Evolutionary conservation across 2,797 vertebrate species (phyloP).

Genomic region (Micropoecilia bifurca): DNA sequence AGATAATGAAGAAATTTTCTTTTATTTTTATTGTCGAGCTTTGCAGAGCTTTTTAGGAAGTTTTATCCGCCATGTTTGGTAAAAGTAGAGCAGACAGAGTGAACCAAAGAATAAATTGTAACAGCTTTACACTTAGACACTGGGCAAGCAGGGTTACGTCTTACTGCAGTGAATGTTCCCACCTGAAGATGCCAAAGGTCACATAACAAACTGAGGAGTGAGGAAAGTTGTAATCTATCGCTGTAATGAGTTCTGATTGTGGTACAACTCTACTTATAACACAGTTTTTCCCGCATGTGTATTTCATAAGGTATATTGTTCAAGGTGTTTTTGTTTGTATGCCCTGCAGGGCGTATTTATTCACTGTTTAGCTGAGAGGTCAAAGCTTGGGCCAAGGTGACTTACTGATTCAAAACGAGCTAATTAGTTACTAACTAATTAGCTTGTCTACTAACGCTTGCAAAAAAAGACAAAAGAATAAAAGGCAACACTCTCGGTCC

Average conservation of each 20-base stretch:
- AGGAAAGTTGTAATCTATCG: not conserved
- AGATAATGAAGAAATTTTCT: not conserved
- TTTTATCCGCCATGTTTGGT: not conserved
- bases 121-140: not conserved
- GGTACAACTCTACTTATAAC: constrained; percentile 40
- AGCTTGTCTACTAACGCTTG: constrained; percentile 67
- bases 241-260: not conserved
- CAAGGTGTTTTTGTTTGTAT: constrained; percentile 41
- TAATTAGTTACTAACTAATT: constrained; percentile 76
- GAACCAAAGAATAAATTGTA: not conserved
- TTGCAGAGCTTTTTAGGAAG: not conserved
- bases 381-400: constrained; percentile 71
- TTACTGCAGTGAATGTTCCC: not conserved
- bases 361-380: constrained; percentile 56
- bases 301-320: not conserved
- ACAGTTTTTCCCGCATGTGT: constrained; percentile 25
- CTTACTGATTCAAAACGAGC: constrained; percentile 74
- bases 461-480: constrained; percentile 21
- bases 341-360: constrained; percentile 42
- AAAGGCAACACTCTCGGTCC: constrained; percentile 23
- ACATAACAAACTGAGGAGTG: not conserved
- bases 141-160: not conserved
- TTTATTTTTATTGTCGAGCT: not conserved
- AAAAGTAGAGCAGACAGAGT: not conserved
- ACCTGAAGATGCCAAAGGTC: not conserved